Evolutionary conservation across 2,113 vertebrate species (phyloP).

Genomic region (Ibidorhyncha struthersii): DNA sequence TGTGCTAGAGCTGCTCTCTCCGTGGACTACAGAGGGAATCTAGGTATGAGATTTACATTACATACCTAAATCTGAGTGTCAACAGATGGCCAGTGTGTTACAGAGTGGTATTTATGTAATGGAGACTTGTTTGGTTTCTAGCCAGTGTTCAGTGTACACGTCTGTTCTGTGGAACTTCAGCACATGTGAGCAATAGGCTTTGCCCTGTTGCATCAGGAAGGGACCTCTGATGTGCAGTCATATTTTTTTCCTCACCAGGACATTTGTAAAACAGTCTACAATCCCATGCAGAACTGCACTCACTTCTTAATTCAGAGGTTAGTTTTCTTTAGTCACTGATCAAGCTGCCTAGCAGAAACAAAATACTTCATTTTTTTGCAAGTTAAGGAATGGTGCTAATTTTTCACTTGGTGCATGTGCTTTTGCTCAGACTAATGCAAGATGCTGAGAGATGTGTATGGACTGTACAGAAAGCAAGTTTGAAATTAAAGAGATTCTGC

Average conservation of each 20-base stretch:
- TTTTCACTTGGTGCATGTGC: not conserved
- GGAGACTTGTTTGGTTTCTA: not conserved
- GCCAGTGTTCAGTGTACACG: not conserved
- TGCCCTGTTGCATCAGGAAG: not conserved
- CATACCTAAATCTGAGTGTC: not conserved
- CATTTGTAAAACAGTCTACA: not conserved
- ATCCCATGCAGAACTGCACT: not conserved
- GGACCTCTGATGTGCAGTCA: not conserved
- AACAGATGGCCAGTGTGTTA: not conserved
- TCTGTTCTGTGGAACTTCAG: not conserved
- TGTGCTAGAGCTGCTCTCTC: not conserved
- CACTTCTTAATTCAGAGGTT: not conserved
- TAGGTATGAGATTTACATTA: not conserved
- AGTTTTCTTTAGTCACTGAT: not conserved
- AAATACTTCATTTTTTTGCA: not conserved
- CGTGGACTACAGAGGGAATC: not conserved
- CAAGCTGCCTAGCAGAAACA: not conserved
- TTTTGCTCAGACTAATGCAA: not conserved
- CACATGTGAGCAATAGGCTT: not conserved
- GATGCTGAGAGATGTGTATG: not conserved
- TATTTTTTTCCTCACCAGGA: not conserved
- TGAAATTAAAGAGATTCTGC: not conserved
- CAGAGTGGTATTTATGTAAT: not conserved
- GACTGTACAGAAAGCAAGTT: not conserved
- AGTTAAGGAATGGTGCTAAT: not conserved